These are phyloP conservation scores for Sebastes wilsoni DNA, from an alignment of 2,797 vertebrate genomes.

Conservation along the genomic window DNA sequence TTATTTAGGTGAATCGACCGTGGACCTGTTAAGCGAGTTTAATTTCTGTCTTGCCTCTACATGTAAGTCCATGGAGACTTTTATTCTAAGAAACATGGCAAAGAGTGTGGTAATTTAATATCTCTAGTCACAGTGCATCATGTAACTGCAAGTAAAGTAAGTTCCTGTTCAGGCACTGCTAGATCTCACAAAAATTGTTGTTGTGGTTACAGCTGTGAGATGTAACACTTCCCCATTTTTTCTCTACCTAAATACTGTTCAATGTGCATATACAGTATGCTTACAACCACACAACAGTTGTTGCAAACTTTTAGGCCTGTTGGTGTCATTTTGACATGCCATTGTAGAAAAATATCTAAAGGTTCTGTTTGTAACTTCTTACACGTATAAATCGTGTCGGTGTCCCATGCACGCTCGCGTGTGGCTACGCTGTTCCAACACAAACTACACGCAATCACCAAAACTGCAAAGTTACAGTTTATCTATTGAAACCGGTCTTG, in stretches of 20 bases:
- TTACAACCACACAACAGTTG: neutral
- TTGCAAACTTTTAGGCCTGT: neutral
- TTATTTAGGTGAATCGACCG: neutral
- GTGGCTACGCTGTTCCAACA: no score
- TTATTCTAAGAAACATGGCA: neutral
- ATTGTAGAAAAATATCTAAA: neutral
- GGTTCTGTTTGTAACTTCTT: no score
- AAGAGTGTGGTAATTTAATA: neutral
- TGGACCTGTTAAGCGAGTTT: neutral
- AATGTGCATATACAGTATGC: neutral
- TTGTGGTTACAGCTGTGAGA: neutral
- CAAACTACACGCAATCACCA: no score
- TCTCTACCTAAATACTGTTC: neutral
- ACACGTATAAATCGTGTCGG: no score
- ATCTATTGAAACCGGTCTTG: no score
- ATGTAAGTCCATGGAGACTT: no score
- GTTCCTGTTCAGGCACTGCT: no score
- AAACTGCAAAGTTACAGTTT: no score
- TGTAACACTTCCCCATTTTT: neutral
- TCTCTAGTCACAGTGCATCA: no score
- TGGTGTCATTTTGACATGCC: neutral
- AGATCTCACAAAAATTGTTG: neutral
- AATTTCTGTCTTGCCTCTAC: neutral
- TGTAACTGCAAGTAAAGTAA: neutral
- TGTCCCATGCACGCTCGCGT: no score